These are phyloP conservation scores for Stramonita haemastoma DNA, from an alignment of 2,888 invertebrate species.

Conservation along the genomic window DNA sequence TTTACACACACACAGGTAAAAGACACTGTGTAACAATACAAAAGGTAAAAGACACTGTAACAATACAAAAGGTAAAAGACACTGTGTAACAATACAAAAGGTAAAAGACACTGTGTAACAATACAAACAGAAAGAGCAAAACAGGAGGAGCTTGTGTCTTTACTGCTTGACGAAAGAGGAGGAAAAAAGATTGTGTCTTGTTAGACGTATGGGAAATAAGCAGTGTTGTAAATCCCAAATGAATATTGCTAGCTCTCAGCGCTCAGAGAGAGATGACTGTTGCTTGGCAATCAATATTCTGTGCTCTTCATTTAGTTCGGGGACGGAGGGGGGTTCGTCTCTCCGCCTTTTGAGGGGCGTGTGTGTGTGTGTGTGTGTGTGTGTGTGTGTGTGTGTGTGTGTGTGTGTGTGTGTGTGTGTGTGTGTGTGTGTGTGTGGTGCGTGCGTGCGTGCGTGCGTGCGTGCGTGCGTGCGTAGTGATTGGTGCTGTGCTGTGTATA, in stretches of 20 bases:
- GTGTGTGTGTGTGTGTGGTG: background rate
- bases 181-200: too few species aligned
- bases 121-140: too few species aligned
- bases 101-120: too few species aligned
- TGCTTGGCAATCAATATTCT: background rate
- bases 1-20: too few species aligned
- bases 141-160: too few species aligned
- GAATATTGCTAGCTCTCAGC: background rate
- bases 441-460: background rate
- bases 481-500: background rate
- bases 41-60: too few species aligned
- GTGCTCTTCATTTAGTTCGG: background rate
- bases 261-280: background rate
- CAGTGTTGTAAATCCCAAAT: background rate
- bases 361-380: background rate
- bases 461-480: background rate
- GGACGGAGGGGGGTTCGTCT: background rate
- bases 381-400: background rate
- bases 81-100: too few species aligned
- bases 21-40: too few species aligned
- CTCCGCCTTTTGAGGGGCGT: background rate
- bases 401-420: constrained; percentile 3
- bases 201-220: too few species aligned
- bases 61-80: too few species aligned
- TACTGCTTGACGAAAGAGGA: too few species aligned